These are phyloP conservation scores for Microtus richardsoni DNA, from an alignment of 2,113 vertebrate species.

Conservation along the genomic window DNA sequence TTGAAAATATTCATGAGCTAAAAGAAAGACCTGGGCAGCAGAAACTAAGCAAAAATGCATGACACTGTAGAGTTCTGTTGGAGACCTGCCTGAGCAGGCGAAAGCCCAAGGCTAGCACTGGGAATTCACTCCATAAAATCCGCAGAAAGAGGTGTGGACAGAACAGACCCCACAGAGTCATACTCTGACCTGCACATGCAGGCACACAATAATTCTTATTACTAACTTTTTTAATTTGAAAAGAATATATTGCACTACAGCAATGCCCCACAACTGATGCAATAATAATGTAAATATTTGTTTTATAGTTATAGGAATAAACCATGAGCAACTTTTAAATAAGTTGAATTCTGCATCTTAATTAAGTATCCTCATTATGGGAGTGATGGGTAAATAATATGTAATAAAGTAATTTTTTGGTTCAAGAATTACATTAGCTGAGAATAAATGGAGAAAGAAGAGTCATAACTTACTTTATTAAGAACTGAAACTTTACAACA, in stretches of 20 bases:
- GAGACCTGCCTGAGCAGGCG: background rate
- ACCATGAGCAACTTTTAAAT: constrained; percentile 45
- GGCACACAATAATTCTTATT: background rate
- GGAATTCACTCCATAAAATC: background rate
- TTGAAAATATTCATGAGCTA: background rate
- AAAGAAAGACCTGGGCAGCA: background rate
- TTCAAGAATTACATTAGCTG: constrained; percentile 5
- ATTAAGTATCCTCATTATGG: constrained; percentile 27
- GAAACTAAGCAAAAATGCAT: background rate
- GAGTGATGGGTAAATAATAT: background rate
- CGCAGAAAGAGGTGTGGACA: background rate
- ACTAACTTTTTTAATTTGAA: background rate
- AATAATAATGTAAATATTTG: constrained; percentile 43
- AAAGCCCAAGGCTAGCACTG: background rate
- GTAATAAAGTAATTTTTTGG: constrained; percentile 28
- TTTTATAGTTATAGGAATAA: background rate
- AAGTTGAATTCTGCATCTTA: constrained; percentile 48
- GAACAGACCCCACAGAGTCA: too few species aligned
- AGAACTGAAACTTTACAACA: constrained; percentile 76
- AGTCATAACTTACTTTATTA: constrained; percentile 69
- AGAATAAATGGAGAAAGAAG: constrained; percentile 39
- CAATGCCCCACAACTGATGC: background rate
- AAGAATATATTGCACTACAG: background rate
- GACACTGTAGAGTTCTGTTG: background rate
- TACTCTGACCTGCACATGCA: background rate